These are phyloP conservation scores for Schizopygopsis malacanthus DNA, from an alignment of 2,797 vertebrate species.

Conservation along the genomic window DNA sequence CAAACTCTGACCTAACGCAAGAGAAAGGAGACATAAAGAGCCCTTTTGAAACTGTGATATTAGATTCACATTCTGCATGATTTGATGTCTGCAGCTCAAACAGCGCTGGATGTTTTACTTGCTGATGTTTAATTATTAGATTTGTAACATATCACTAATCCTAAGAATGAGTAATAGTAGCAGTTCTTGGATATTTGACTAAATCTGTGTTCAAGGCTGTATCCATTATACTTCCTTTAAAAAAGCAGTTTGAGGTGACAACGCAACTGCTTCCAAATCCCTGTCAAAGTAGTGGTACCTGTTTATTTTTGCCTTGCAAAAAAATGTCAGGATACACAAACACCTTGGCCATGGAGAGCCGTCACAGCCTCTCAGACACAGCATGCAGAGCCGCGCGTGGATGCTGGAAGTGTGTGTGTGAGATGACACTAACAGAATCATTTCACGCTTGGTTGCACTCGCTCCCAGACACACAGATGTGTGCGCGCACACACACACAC, in stretches of 20 bases:
- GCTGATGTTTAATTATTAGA: background rate
- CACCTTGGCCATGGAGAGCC: conserved; percentile 30
- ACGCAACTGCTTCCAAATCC: background rate
- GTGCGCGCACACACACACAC: background rate
- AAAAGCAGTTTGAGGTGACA: background rate
- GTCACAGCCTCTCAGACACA: conserved; percentile 37
- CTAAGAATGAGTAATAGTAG: background rate
- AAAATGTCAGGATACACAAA: conserved; percentile 28
- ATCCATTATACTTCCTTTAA: background rate
- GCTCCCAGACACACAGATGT: conserved; percentile 77
- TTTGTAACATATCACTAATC: background rate
- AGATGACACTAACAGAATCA: conserved; percentile 96
- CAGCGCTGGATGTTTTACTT: background rate
- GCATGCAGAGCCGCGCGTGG: conserved; percentile 18
- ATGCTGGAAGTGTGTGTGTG: conserved; percentile 69
- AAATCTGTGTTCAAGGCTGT: background rate
- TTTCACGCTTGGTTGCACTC: conserved; percentile 88
- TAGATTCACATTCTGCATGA: background rate
- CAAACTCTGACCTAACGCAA: background rate
- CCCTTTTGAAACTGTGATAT: background rate
- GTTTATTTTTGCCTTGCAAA: conserved; percentile 13
- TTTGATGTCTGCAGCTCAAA: background rate
- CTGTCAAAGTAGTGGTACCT: background rate
- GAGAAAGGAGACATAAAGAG: background rate
- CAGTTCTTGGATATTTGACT: background rate